Percentiles rank a stretch among this genome's conserved stretches.
These are phyloP conservation scores for Leptogaster cylindrica DNA, from an alignment of 2,888 invertebrate species.

Conservation along the genomic window DNA sequence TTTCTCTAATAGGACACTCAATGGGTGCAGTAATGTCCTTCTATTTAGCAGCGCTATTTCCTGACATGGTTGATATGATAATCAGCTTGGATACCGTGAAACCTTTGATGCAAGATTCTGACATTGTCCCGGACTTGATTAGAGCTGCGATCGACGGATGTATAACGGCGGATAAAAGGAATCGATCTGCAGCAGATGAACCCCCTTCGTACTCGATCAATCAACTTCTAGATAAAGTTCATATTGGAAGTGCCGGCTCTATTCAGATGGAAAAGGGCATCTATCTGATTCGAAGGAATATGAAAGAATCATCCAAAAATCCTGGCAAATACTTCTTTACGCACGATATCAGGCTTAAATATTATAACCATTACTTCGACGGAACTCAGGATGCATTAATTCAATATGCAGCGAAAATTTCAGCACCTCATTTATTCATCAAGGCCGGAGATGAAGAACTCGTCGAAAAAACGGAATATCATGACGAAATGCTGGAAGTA, in stretches of 20 bases:
- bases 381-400: conserved; percentile 61
- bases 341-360: conserved; percentile 71
- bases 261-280: conserved; percentile 65
- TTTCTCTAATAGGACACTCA: conserved; percentile 73
- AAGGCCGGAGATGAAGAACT: conserved; percentile 64
- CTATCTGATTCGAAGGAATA: conserved; percentile 66
- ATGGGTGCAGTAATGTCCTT: conserved; percentile 70
- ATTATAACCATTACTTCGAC: conserved; percentile 44
- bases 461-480: conserved; percentile 62
- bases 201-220: conserved; percentile 70
- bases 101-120: conserved; percentile 52
- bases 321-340: conserved; percentile 69
- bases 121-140: conserved; percentile 52
- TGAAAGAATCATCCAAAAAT: conserved; percentile 64
- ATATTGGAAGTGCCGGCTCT: conserved; percentile 66
- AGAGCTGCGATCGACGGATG: conserved; percentile 62
- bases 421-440: conserved; percentile 68
- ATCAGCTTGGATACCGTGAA: conserved; percentile 57
- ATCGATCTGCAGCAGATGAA: conserved; percentile 56
- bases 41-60: conserved; percentile 68
- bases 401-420: conserved; percentile 64
- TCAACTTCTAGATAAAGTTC: conserved; percentile 67
- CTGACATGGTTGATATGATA: conserved; percentile 63
- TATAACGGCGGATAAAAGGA: conserved; percentile 59
- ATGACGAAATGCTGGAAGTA: conserved; percentile 64